Percentiles rank a stretch among this genome's conserved stretches.
Conservation (phyloP, 2,113 vertebrate genomes). For the Mastomys coucha region DNA sequence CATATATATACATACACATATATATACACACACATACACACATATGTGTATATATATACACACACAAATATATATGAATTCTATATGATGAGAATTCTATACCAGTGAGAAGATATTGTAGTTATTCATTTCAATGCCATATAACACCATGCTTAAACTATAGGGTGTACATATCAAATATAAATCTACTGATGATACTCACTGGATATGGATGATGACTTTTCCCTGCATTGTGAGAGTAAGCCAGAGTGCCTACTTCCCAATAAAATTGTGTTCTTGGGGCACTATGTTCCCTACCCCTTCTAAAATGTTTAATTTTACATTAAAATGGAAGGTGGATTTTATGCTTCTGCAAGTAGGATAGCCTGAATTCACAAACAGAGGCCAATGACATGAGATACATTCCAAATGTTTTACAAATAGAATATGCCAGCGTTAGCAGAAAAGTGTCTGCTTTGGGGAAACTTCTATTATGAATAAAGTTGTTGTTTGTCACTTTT, state of each 20-base stretch:
- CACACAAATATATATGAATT: background rate
- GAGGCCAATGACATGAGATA: constrained; percentile 48
- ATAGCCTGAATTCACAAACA: constrained; percentile 66
- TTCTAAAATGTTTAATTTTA: constrained; percentile 65
- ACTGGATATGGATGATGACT: background rate
- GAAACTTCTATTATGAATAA: constrained; percentile 73
- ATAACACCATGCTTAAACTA: constrained; percentile 57
- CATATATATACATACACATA: no score
- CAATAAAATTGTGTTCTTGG: constrained; percentile 33
- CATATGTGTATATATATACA: no score
- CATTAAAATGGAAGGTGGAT: constrained; percentile 58
- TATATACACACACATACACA: no score
- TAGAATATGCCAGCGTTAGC: constrained; percentile 62
- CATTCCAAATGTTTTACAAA: constrained; percentile 71
- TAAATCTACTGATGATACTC: constrained; percentile 44
- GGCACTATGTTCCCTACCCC: background rate
- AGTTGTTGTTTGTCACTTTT: constrained; percentile 77
- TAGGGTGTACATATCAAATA: constrained; percentile 38
- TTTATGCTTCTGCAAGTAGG: constrained; percentile 58
- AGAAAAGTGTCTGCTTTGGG: constrained; percentile 70
- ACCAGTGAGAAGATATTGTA: background rate
- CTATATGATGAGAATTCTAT: background rate
- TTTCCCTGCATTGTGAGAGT: background rate
- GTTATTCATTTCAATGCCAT: constrained; percentile 52
- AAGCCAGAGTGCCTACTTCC: background rate